phyloP scores from a whole-genome alignment of 2,113 vertebrate genomes.

The Phainopepla nitens region DNA sequence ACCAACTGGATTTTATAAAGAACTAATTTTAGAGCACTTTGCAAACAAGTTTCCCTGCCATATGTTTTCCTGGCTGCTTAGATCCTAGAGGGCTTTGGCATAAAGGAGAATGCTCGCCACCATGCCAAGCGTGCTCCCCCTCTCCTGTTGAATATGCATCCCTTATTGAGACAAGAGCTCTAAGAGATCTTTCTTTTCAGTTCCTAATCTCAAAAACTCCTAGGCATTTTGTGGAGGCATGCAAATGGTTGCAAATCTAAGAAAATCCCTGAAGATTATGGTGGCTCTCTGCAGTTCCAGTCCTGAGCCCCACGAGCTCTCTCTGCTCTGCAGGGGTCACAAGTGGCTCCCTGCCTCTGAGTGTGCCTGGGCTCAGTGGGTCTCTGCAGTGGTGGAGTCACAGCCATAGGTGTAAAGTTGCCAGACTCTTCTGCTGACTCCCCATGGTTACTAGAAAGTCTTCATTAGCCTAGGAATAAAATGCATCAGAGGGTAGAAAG shows the following conservation, averaged over 20 bases:
- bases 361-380: fast-evolving
- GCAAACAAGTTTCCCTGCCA: constrained; percentile 13
- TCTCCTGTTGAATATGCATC: neutral
- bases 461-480: constrained; percentile 12
- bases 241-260: neutral
- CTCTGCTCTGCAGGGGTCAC: fast-evolving
- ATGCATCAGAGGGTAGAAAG: neutral
- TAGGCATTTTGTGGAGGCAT: neutral
- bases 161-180: neutral
- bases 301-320: neutral
- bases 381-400: neutral
- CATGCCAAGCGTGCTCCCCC: fast-evolving
- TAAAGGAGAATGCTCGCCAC: neutral
- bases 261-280: neutral
- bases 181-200: neutral
- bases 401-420: fast-evolving
- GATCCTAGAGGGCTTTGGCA: neutral
- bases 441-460: neutral
- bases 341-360: neutral
- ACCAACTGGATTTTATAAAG: constrained; percentile 32
- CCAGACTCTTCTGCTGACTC: neutral
- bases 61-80: constrained; percentile 12
- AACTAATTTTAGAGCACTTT: constrained; percentile 20
- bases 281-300: neutral
- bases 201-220: neutral